These are phyloP conservation scores for Oryzias sinensis DNA, from an alignment of 2,797 vertebrate genomes.

Conservation along the genomic window DNA sequence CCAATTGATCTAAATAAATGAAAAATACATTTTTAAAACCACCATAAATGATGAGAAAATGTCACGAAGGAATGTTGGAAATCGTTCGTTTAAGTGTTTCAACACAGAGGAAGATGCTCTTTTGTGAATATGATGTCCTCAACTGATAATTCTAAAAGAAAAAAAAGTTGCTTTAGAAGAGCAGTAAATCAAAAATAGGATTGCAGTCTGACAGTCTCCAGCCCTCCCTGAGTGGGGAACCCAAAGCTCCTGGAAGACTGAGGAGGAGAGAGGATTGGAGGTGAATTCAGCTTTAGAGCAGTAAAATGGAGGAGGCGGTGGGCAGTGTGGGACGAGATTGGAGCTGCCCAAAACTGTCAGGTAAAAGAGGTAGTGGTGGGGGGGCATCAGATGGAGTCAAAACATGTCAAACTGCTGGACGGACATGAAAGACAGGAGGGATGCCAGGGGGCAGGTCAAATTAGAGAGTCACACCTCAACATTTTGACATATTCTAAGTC, in stretches of 20 bases:
- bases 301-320: constrained; percentile 67
- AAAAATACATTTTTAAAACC: too few relatives aligned
- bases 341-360: constrained; percentile 53
- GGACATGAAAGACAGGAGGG: background rate
- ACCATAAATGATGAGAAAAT: too few relatives aligned
- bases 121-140: background rate
- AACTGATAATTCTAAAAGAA: constrained; percentile 9
- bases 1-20: background rate
- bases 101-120: too few relatives aligned
- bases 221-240: too few relatives aligned
- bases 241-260: too few relatives aligned
- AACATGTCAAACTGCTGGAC: constrained; percentile 43
- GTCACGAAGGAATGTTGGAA: too few relatives aligned
- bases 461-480: constrained; percentile 5
- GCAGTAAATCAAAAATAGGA: too few relatives aligned
- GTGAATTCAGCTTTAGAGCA: constrained; percentile 46
- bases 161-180: constrained; percentile 33
- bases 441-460: constrained; percentile 1
- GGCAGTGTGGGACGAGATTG: constrained; percentile 63
- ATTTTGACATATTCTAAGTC: constrained; percentile 22
- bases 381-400: constrained; percentile 31
- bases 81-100: background rate
- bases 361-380: constrained; percentile 6
- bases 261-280: constrained; percentile 21
- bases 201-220: too few relatives aligned